These are phyloP conservation scores for Pilophorus perplexus DNA, from an alignment of 2,888 invertebrate species.

Conservation along the genomic window DNA sequence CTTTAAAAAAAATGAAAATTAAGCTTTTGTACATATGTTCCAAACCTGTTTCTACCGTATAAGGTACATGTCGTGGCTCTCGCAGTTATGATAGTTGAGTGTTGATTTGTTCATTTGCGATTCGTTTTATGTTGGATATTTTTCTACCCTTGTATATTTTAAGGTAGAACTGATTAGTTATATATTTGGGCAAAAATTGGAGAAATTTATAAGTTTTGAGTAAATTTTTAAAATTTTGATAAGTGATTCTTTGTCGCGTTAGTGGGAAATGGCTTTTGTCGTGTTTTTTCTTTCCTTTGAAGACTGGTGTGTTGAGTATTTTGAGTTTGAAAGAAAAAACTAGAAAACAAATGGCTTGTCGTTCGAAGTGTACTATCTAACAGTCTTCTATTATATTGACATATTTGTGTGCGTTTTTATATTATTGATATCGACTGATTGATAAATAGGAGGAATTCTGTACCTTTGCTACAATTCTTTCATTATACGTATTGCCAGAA, in stretches of 20 bases:
- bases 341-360: neutral
- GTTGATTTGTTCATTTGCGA: conserved; percentile 1
- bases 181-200: conserved; percentile 12
- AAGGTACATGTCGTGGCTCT: conserved; percentile 33
- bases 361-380: conserved; percentile 1
- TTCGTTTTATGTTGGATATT: conserved; percentile 39
- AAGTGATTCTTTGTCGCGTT: neutral
- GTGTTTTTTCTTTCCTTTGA: conserved; percentile 15
- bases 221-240: conserved; percentile 15
- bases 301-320: conserved; percentile 22
- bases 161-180: conserved; percentile 42
- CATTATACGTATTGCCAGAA: conserved; percentile 5
- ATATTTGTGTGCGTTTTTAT: conserved; percentile 39
- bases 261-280: conserved; percentile 21
- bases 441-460: conserved; percentile 28
- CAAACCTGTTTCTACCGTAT: conserved; percentile 38
- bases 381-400: conserved; percentile 22
- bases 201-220: conserved; percentile 5
- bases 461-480: conserved; percentile 23
- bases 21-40: conserved; percentile 45
- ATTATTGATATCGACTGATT: conserved; percentile 46
- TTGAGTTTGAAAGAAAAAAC: conserved; percentile 14
- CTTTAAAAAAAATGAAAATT: conserved; percentile 5
- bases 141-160: conserved; percentile 42
- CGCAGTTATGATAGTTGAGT: conserved; percentile 12